Conservation (phyloP, 2,113 vertebrate species). For the Chrysemys picta region DNA sequence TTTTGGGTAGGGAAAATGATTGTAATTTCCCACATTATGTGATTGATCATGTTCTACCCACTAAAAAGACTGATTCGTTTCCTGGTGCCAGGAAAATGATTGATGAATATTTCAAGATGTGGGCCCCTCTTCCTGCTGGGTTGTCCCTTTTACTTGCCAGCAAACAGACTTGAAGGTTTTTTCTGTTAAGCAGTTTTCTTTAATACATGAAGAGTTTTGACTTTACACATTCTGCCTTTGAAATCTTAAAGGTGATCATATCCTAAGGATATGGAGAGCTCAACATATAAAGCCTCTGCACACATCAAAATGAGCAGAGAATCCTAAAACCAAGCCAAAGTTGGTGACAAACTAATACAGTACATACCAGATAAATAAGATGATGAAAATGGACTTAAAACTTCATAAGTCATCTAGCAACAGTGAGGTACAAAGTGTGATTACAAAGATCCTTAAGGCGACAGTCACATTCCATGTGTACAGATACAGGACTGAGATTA, state of each 20-base stretch:
- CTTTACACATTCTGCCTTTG: conserved; percentile 67
- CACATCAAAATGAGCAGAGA: conserved; percentile 2
- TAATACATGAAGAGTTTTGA: conserved; percentile 45
- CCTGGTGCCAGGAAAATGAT: conserved; percentile 87
- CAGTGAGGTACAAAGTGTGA: neutral
- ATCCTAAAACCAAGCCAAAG: conserved; percentile 26
- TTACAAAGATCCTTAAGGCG: neutral
- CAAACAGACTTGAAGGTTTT: conserved; percentile 57
- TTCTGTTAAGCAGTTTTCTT: conserved; percentile 52
- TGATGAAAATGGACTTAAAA: neutral
- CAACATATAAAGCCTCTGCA: neutral
- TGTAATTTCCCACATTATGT: conserved; percentile 72
- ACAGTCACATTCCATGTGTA: neutral
- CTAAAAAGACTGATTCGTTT: conserved; percentile 83
- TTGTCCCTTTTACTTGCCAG: conserved; percentile 72
- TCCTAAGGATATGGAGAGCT: conserved; percentile 36
- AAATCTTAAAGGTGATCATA: conserved; percentile 72
- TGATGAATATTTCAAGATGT: conserved; percentile 80
- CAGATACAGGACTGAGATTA: neutral
- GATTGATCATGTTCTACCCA: conserved; percentile 77
- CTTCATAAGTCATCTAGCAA: neutral
- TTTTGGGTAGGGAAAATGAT: neutral
- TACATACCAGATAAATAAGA: neutral
- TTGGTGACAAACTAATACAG: neutral
- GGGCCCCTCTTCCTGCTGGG: conserved; percentile 78